These are phyloP conservation scores for Salpingus planirostris DNA, from an alignment of 2,888 invertebrate genomes.

Conservation along the genomic window DNA sequence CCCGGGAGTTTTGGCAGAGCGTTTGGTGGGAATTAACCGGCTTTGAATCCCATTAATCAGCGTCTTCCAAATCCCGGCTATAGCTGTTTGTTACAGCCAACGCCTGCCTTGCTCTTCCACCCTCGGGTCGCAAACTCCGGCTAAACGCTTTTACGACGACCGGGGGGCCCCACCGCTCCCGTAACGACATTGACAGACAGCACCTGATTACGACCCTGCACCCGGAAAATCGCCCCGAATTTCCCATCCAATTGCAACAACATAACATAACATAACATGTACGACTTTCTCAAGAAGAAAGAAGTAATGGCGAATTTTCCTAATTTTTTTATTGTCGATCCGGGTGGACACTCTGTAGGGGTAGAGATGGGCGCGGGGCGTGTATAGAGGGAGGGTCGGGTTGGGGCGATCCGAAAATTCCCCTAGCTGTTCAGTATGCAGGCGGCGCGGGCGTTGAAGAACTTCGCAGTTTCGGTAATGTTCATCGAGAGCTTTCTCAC, in stretches of 20 bases:
- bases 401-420: slow-evolving; percentile 19
- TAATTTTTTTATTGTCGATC: too few species aligned
- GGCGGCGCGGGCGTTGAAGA: slow-evolving; percentile 29
- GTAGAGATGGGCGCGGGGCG: too few species aligned
- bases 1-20: slow-evolving; percentile 47
- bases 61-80: slow-evolving; percentile 46
- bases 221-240: too few species aligned
- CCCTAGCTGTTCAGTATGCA: slow-evolving; percentile 32
- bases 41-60: slow-evolving; percentile 66
- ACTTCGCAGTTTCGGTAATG: slow-evolving; percentile 33
- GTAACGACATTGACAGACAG: slow-evolving; percentile 20
- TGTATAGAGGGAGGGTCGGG: slow-evolving; percentile 2
- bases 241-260: too few species aligned
- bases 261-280: too few species aligned
- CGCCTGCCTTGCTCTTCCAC: slow-evolving; percentile 23
- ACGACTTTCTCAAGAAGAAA: too few species aligned
- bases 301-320: too few species aligned
- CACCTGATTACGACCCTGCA: slow-evolving; percentile 16
- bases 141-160: slow-evolving; percentile 13
- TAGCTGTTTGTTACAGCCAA: slow-evolving; percentile 40
- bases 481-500: slow-evolving; percentile 35
- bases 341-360: too few species aligned
- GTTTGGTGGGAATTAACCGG: slow-evolving; percentile 56
- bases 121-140: slow-evolving; percentile 18
- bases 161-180: slow-evolving; percentile 11